Evolutionary conservation across 2,797 vertebrate genomes (phyloP), one percentile per base, ranked within the genome.

Genomic region (Myiotriccus ornatus): DNA sequence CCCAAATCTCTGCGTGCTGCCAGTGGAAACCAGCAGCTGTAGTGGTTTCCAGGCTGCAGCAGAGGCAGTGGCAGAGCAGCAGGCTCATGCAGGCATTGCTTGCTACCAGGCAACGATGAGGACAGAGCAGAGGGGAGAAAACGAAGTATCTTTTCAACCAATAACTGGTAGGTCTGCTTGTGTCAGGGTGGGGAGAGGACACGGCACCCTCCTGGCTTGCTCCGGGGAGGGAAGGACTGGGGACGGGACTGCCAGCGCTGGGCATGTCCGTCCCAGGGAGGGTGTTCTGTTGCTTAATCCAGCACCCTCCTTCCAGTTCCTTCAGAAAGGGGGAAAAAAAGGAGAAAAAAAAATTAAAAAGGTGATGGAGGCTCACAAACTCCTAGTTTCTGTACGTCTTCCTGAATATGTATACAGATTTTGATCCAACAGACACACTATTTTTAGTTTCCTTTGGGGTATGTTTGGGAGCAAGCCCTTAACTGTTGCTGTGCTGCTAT

Each of bases 401-500:
- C 97, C 98, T 50, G 92, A 95, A 94, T 95, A 93, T 76, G 91
- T 94, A 73, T 94, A 97, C 92, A 95, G 96, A 96, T 96, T 98
- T 98, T 98, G 98, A 98, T 96, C 95, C 88, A 97, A 95, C 95
- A 97, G 90, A 96, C 89, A 37, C 90, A 95, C 96, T 98, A 99
- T 99, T 99, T 99, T 99, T 99, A 98, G 98, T 98, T 98, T 98
- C 98, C 98, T 97, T 96, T 98, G 97, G 97, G 98, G 95, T 98
- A 96, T 98, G 98, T 99, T 98, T 98, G 97, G 98, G 98, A 98
- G 97, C 96, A 76, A 97, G 96, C 97, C 97, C 95, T 96, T 97
- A 96, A 96, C 97, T 99, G 99, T 99, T 99, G 98, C 98, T 98
- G 94, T 89, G 98, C 98, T 99, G 98, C 98, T 98, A 99, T 99